Evolutionary conservation across 2,888 invertebrate species (phyloP).

Genomic region (Ceraclea dissimilis): DNA sequence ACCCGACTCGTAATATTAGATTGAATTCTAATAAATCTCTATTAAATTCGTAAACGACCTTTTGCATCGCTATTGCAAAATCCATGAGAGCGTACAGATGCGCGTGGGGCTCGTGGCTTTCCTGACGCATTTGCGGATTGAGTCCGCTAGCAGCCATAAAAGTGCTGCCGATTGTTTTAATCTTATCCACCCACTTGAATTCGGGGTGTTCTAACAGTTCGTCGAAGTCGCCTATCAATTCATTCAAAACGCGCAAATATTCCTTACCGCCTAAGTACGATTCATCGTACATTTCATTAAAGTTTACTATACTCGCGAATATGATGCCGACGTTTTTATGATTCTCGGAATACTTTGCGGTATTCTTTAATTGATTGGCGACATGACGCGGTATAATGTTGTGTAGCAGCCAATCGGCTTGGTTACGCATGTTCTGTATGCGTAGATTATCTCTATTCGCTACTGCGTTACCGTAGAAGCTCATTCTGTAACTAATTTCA

Average conservation of each 20-base stretch:
- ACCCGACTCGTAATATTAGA: constrained; percentile 78
- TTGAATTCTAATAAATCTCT: constrained; percentile 86
- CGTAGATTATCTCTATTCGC: constrained; percentile 82
- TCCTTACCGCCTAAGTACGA: constrained; percentile 92
- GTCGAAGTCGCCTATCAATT: constrained; percentile 93
- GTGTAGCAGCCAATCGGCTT: constrained; percentile 92
- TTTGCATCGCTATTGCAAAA: constrained; percentile 87
- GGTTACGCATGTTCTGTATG: constrained; percentile 88
- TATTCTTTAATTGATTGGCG: constrained; percentile 85
- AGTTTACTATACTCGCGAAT: constrained; percentile 94
- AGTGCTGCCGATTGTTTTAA: constrained; percentile 94
- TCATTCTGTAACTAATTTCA: constrained; percentile 87
- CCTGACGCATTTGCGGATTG: constrained; percentile 68
- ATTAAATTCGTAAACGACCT: constrained; percentile 80
- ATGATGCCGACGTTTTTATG: constrained; percentile 89
- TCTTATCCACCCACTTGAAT: constrained; percentile 88
- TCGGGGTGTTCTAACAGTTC: constrained; percentile 76
- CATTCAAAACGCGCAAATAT: constrained; percentile 89
- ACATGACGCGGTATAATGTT: constrained; percentile 97
- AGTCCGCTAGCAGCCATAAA: constrained; percentile 97
- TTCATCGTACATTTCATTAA: constrained; percentile 97
- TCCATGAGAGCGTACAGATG: constrained; percentile 87
- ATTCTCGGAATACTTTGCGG: constrained; percentile 90
- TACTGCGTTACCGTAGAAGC: constrained; percentile 88
- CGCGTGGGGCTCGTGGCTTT: constrained; percentile 61